Evolutionary conservation across 2,888 invertebrate species (phyloP).

Genomic region (Nomada ruficornis): DNA sequence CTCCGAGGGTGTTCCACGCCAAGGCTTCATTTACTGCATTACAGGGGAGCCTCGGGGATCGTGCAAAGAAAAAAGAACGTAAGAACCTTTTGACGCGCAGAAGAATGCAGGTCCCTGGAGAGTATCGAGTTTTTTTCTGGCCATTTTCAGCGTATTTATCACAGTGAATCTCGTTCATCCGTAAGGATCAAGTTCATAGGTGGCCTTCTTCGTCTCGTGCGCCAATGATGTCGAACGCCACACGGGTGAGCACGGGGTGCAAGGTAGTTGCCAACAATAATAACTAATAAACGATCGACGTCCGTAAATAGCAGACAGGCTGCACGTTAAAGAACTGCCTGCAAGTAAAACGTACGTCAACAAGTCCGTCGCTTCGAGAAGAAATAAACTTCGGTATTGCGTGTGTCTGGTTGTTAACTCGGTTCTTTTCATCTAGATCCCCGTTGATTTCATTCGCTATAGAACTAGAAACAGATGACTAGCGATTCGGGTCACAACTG

Average conservation of each 20-base stretch:
- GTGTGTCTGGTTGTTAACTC: slow-evolving; percentile 49
- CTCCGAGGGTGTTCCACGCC: background rate
- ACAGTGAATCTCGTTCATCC: slow-evolving; percentile 57
- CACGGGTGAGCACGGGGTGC: slow-evolving; percentile 29
- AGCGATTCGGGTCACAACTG: slow-evolving; percentile 9
- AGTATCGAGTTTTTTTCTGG: slow-evolving; percentile 45
- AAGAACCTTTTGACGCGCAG: background rate
- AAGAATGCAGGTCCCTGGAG: background rate
- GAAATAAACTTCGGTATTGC: slow-evolving; percentile 4
- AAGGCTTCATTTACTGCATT: background rate
- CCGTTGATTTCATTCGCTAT: background rate
- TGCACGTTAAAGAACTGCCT: slow-evolving; percentile 22
- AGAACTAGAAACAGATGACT: slow-evolving; percentile 15
- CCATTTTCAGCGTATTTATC: slow-evolving; percentile 59
- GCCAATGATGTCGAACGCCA: slow-evolving; percentile 46
- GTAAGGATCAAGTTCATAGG: slow-evolving; percentile 70
- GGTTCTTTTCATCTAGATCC: slow-evolving; percentile 14
- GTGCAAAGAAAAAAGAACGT: background rate
- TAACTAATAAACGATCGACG: slow-evolving; percentile 62
- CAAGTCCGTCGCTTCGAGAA: slow-evolving; percentile 7
- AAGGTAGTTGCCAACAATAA: slow-evolving; percentile 59
- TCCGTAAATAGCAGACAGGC: slow-evolving; percentile 54
- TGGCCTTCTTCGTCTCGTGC: slow-evolving; percentile 40
- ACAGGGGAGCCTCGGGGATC: background rate
- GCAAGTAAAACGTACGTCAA: slow-evolving; percentile 47